Base-by-base conservation (phyloP, 2,888 invertebrate species). In the Archips crataeganus region DNA sequence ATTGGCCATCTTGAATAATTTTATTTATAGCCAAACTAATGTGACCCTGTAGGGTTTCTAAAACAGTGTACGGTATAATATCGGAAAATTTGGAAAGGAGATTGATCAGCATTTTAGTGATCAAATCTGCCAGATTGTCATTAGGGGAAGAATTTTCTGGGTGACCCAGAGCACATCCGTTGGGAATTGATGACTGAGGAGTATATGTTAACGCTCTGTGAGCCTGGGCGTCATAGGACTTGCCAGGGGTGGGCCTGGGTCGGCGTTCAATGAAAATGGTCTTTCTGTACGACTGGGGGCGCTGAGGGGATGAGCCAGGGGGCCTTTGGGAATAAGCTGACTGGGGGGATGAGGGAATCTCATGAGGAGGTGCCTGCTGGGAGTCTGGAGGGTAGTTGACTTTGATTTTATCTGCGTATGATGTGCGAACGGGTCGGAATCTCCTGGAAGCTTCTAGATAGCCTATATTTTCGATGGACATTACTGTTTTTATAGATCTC, bases 61-160 rank as follows among this genome's bases (percentile, higher is more conserved):
- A 11, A n/a, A 60, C 60, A 13, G 60, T 60, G 60, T 60, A 60
- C 36, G 60, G 60, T 60, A 60, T 60, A 3, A 36, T 60, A 5
- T 60, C 54, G 4, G 23, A 57, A 1, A 23, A 9, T 2, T 57
- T 34, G 0, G 57, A 57, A 3, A 57, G 34, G 1, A 57, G 11
- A 11, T 57, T 57, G 11, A 57, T 32, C 4, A 57, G 3, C 57
- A 57, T 57, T 57, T 57, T 2, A 11, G 57, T 4, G 1, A 57
- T 57, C 9, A 57, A 23, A 8, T 57, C 57, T 0, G 3, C 57
- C 32, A 57, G 32, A 32, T 57, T 57, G 5, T 57, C 57, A 57
- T 57, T 57, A 2, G 11, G 57, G 23, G 11, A 3, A 0, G 5
- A 3, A 11, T 15, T 3, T 5, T 15, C n/a, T 1, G 15, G 9